Evolutionary conservation across 2,888 invertebrate species (phyloP).

Genomic region (Lasioglossum pauxillum): DNA sequence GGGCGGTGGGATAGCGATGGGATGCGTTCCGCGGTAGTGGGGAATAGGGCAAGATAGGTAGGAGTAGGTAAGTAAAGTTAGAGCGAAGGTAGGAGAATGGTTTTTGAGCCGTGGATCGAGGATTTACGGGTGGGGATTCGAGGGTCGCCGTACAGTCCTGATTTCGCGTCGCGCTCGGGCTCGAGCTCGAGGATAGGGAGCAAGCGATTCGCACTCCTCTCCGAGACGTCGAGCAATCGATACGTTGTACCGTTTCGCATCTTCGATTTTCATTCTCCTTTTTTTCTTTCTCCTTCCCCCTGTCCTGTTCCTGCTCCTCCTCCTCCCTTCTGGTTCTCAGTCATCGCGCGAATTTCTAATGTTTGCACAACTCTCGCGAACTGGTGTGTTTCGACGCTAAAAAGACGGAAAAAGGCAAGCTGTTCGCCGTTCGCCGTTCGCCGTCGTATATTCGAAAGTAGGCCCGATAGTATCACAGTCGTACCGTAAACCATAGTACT

Average conservation of each 20-base stretch:
- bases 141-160: conserved; percentile 59
- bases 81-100: conserved; percentile 49
- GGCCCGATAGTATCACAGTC: neutral
- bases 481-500: neutral
- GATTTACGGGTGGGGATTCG: conserved; percentile 27
- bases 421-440: neutral
- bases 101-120: conserved; percentile 23
- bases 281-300: neutral
- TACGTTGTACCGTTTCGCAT: conserved; percentile 19
- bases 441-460: conserved; percentile 7
- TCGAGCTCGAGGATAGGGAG: conserved; percentile 47
- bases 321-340: neutral
- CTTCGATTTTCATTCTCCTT: conserved; percentile 21
- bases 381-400: neutral
- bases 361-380: neutral
- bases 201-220: conserved; percentile 72
- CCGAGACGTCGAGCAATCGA: conserved; percentile 66
- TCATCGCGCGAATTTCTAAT: neutral
- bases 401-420: neutral
- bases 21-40: conserved; percentile 35
- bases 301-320: neutral
- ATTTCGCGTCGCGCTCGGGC: conserved; percentile 64
- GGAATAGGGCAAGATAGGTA: conserved; percentile 44
- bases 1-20: conserved; percentile 39
- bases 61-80: conserved; percentile 50